Percentiles rank a stretch among this genome's conserved stretches.
These are phyloP conservation scores for Panthera leo DNA, from an alignment of 2,113 vertebrate species.

Conservation along the genomic window DNA sequence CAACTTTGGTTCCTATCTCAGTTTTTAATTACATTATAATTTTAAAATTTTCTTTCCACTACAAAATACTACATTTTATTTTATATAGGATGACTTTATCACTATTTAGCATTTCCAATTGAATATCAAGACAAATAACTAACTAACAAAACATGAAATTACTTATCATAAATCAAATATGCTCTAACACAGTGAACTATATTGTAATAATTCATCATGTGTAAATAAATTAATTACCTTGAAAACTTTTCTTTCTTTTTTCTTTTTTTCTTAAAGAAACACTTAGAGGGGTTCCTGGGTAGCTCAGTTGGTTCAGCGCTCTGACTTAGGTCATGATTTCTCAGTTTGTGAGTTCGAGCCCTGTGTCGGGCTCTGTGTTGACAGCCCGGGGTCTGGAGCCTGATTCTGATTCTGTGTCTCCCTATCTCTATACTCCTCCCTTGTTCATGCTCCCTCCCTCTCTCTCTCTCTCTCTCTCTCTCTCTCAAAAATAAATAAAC, in stretches of 20 bases:
- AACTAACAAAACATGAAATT: not conserved
- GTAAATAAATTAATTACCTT: not conserved
- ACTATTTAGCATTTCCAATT: not conserved
- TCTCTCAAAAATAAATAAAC: no score
- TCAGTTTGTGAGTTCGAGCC: no score
- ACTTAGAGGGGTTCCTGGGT: no score
- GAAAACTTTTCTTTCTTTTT: not conserved
- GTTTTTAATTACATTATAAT: not conserved
- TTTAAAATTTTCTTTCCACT: not conserved
- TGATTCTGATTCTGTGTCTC: no score
- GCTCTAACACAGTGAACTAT: not conserved
- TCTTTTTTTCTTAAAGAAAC: not conserved
- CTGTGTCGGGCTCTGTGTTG: no score
- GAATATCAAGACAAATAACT: conserved; percentile 28
- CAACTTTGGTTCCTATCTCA: not conserved
- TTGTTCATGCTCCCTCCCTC: no score
- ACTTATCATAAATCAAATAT: not conserved
- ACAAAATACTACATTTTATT: not conserved
- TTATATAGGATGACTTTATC: not conserved
- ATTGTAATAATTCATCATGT: not conserved
- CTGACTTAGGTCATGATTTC: no score
- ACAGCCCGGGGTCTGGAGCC: no score
- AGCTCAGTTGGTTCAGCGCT: no score
- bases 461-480: no score
- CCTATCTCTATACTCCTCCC: no score